Conservation (phyloP, 2,888 invertebrate genomes). For the Lycia hirtaria region DNA sequence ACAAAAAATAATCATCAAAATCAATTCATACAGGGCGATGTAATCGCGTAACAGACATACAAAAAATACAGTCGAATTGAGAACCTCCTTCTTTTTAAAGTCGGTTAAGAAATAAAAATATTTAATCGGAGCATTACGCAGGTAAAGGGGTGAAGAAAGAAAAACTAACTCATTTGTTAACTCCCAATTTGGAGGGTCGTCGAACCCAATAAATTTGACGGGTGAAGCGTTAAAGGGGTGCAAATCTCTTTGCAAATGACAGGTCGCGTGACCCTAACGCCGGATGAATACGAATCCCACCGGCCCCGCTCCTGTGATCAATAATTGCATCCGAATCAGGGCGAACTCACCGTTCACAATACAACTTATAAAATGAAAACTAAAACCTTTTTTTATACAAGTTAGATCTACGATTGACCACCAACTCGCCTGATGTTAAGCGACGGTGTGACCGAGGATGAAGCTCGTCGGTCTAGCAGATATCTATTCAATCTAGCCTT, state of each 20-base stretch:
- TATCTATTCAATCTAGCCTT: too few relatives aligned
- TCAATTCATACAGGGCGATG: too few relatives aligned
- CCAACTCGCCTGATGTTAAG: too few relatives aligned
- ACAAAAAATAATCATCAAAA: too few relatives aligned
- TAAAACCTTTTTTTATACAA: too few relatives aligned
- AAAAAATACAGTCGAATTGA: too few relatives aligned
- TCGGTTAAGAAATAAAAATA: constrained; percentile 2
- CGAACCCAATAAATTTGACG: constrained; percentile 70
- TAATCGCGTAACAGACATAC: too few relatives aligned
- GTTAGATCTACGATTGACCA: too few relatives aligned
- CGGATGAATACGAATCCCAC: constrained; percentile 44
- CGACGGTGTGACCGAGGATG: too few relatives aligned
- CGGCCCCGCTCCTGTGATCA: constrained; percentile 46
- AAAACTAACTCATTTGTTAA: constrained; percentile 58
- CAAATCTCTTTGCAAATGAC: constrained; percentile 75
- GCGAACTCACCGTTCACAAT: constrained; percentile 24
- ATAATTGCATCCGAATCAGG: constrained; percentile 51
- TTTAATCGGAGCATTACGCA: constrained; percentile 29
- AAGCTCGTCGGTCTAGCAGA: too few relatives aligned
- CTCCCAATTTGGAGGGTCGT: constrained; percentile 47
- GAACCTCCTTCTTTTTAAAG: too few relatives aligned
- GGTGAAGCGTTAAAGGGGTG: constrained; percentile 65
- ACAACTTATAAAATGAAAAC: too few relatives aligned
- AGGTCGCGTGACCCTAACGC: constrained; percentile 65
- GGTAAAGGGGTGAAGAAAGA: constrained; percentile 38